Evolutionary conservation across 2,113 vertebrate genomes (phyloP).

Genomic region (Myotis lucifugus): DNA sequence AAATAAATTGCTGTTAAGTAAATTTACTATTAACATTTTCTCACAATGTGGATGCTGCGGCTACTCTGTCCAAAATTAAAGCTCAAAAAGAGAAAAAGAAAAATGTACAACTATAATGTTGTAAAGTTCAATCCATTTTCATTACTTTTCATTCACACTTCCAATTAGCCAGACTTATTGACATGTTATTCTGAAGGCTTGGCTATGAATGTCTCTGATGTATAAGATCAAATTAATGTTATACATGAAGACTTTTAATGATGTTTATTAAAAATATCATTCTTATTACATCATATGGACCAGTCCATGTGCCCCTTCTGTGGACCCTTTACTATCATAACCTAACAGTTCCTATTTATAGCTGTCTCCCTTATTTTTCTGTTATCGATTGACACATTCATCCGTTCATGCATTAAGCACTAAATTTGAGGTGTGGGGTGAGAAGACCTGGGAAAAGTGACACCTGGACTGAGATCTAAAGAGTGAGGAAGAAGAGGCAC

Average conservation of each 20-base stretch:
- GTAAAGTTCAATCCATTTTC: background rate
- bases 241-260: background rate
- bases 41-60: background rate
- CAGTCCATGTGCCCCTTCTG: background rate
- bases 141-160: background rate
- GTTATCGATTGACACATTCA: background rate
- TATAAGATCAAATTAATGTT: background rate
- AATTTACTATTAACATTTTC: background rate
- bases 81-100: background rate
- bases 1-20: background rate
- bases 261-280: background rate
- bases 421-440: rapidly evolving
- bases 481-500: background rate
- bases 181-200: background rate
- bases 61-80: background rate
- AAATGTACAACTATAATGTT: background rate
- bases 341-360: background rate
- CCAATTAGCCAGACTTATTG: background rate
- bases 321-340: background rate
- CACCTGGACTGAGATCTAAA: too few species aligned
- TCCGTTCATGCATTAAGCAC: background rate
- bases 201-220: background rate
- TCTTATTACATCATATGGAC: background rate
- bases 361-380: background rate
- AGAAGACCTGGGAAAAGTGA: background rate